phyloP scores from a whole-genome alignment of 1,140 invertebrate genomes.

The Hydropsyche tenuis region DNA sequence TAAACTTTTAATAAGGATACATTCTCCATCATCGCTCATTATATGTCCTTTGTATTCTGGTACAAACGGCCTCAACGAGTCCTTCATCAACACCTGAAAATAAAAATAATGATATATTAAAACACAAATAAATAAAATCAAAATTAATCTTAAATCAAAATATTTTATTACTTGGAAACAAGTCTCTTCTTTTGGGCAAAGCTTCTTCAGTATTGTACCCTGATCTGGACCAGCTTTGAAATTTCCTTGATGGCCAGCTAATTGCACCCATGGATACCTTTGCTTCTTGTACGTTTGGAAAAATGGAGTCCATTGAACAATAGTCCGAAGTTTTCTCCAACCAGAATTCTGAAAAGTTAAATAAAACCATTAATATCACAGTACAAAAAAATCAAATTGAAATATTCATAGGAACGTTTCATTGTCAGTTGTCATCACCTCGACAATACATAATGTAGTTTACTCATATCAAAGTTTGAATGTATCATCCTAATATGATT shows the following conservation, averaged over 20 bases:
- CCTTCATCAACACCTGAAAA: conserved; percentile 83
- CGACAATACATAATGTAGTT: no score
- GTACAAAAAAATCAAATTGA: no score
- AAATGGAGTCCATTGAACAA: conserved; percentile 95
- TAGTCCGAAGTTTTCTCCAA: conserved; percentile 91
- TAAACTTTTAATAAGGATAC: conserved; percentile 66
- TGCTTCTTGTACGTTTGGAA: conserved; percentile 96
- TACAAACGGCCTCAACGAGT: conserved; percentile 85
- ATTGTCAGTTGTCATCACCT: no score
- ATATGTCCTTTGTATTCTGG: conserved; percentile 90
- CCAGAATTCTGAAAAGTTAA: conserved; percentile 78
- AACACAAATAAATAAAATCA: neutral
- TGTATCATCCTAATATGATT: no score
- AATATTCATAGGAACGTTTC: no score
- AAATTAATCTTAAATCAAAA: conserved; percentile 5
- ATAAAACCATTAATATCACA: neutral
- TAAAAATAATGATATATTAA: neutral
- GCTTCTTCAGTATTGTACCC: conserved; percentile 93
- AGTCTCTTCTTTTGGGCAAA: conserved; percentile 86
- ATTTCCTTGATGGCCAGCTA: conserved; percentile 92
- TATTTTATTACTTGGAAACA: conserved; percentile 72
- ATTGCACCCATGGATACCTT: conserved; percentile 94
- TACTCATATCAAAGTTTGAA: no score
- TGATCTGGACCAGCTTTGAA: conserved; percentile 91
- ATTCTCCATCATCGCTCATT: conserved; percentile 78